A percentile compares a stretch with the other conserved stretches of the same genome.
Conservation (phyloP, 2,888 invertebrate species). For the Yponomeuta malinellus region DNA sequence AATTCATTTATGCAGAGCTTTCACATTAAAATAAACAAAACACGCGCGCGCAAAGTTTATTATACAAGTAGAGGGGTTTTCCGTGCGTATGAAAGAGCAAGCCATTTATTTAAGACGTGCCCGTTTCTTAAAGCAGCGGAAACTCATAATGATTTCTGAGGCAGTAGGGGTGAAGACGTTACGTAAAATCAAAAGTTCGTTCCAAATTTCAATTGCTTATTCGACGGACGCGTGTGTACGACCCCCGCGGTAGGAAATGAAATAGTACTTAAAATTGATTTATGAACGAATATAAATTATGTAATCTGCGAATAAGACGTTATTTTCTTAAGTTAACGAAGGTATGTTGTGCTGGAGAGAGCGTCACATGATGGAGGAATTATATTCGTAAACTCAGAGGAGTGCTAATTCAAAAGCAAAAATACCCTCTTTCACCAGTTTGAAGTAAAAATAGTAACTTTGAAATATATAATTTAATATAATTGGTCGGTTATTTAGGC, state of each 20-base stretch:
- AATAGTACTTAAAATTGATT: slow-evolving; percentile 74
- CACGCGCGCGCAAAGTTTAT: slow-evolving; percentile 6
- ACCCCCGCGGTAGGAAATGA: slow-evolving; percentile 63
- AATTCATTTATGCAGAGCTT: background rate
- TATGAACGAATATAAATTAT: slow-evolving; percentile 63
- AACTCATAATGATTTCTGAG: slow-evolving; percentile 70
- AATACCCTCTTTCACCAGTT: background rate
- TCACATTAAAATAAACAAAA: slow-evolving; percentile 9
- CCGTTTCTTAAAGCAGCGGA: slow-evolving; percentile 47
- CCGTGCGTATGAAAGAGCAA: slow-evolving; percentile 36
- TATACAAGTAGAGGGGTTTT: slow-evolving; percentile 22
- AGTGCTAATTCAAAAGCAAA: background rate
- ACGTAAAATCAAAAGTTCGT: slow-evolving; percentile 71
- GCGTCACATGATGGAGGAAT: slow-evolving; percentile 2
- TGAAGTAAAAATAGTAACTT: background rate
- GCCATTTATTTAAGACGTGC: slow-evolving; percentile 44
- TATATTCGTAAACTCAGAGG: background rate
- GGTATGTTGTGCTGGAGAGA: slow-evolving; percentile 37
- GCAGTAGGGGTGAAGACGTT: slow-evolving; percentile 57
- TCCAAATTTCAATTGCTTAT: slow-evolving; percentile 74
- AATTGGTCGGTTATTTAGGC: no score
- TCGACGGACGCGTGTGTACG: slow-evolving; percentile 69
- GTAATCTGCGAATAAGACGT: slow-evolving; percentile 64
- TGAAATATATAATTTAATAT: no score
- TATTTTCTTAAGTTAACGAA: slow-evolving; percentile 64